Percentiles rank a stretch among this genome's conserved stretches.
These are phyloP conservation scores for Caenorhabditis afra DNA, from an alignment of 2,888 invertebrate species.

Conservation along the genomic window DNA sequence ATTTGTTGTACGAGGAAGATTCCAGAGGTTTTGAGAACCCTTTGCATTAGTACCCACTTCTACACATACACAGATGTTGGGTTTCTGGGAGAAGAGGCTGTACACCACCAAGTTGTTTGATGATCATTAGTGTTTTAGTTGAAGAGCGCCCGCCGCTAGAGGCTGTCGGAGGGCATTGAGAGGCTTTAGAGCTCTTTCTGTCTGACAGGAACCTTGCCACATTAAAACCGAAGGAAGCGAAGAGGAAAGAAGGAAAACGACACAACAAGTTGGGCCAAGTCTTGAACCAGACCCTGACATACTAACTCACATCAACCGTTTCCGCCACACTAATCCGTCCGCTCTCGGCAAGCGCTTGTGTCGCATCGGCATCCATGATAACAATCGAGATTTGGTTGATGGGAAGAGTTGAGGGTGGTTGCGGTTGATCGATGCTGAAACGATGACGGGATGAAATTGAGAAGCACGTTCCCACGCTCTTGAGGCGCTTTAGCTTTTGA, in stretches of 20 bases:
- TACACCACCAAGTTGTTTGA: conserved; percentile 45
- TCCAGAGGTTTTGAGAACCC: too few relatives aligned
- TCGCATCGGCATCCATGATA: conserved; percentile 44
- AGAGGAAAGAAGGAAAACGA: too few relatives aligned
- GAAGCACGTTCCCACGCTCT: conserved; percentile 19
- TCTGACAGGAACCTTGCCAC: neutral
- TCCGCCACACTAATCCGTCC: conserved; percentile 5
- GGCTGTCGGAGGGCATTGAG: conserved; percentile 32
- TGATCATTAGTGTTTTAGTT: conserved; percentile 49
- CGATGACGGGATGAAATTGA: neutral
- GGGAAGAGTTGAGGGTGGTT: neutral
- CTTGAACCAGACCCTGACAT: neutral
- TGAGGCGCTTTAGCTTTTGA: conserved; percentile 1
- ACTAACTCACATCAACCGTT: conserved; percentile 17
- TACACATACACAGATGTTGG: conserved; percentile 14
- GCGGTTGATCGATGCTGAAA: conserved; percentile 40
- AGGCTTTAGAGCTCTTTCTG: neutral
- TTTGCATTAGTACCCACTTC: conserved; percentile 24
- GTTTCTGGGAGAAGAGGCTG: conserved; percentile 9
- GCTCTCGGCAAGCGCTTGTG: conserved; percentile 22
- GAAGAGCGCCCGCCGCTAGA: conserved; percentile 27
- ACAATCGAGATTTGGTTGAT: conserved; percentile 43
- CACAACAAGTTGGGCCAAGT: too few relatives aligned
- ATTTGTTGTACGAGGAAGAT: too few relatives aligned
- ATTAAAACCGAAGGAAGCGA: neutral